Conservation (phyloP, 2,113 vertebrate species). For the Orientallactaga bullata region DNA sequence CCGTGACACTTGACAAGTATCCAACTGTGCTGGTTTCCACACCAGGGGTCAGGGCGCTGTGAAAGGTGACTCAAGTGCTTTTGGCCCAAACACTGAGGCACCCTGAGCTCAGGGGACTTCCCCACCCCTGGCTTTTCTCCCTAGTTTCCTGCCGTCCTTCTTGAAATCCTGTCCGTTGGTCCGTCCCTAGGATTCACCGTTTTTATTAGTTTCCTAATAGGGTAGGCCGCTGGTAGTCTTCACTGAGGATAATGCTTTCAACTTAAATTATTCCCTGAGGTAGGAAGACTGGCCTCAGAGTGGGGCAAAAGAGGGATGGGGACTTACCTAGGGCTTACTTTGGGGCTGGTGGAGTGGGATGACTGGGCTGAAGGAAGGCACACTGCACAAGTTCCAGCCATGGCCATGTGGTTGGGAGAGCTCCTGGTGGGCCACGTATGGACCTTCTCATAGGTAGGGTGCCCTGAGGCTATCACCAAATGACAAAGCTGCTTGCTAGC, state of each 20-base stretch:
- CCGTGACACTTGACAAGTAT: slow-evolving; percentile 43
- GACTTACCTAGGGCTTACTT: background rate
- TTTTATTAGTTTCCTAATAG: background rate
- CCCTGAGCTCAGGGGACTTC: background rate
- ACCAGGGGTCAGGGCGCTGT: slow-evolving; percentile 43
- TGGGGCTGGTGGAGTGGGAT: no score
- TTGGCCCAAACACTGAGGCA: background rate
- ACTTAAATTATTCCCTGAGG: background rate
- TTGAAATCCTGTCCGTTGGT: background rate
- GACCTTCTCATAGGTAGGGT: background rate
- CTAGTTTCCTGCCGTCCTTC: background rate
- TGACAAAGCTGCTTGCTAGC: background rate
- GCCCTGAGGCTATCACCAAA: background rate
- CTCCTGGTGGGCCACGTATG: background rate
- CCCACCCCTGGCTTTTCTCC: background rate
- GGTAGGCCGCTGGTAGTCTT: background rate
- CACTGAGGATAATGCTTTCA: background rate
- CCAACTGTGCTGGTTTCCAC: slow-evolving; percentile 58
- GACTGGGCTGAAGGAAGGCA: background rate
- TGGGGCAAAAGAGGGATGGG: background rate
- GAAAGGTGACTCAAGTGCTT: slow-evolving; percentile 53
- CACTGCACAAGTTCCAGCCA: background rate
- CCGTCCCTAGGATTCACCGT: background rate
- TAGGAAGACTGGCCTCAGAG: background rate
- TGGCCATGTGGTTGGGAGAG: background rate